These are phyloP conservation scores for Octonoba sinensis DNA, from an alignment of 2,888 invertebrate genomes.

Conservation along the genomic window DNA sequence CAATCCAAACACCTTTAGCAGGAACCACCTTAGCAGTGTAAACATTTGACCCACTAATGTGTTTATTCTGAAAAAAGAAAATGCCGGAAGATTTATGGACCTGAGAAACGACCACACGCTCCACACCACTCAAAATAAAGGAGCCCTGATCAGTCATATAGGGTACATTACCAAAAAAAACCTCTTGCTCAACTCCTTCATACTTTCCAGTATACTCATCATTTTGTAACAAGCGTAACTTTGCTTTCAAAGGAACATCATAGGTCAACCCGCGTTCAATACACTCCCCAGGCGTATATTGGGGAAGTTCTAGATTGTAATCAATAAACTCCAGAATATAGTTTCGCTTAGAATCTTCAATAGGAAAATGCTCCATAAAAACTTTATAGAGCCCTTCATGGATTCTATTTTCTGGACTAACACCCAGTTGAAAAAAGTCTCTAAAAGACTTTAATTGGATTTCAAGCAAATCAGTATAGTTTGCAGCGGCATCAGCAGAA, in stretches of 20 bases:
- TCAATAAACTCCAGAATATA: too few relatives aligned
- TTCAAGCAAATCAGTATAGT: too few relatives aligned
- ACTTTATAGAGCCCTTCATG: too few relatives aligned
- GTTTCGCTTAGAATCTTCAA: too few relatives aligned
- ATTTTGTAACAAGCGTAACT: too few relatives aligned
- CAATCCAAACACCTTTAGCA: conserved; percentile 1
- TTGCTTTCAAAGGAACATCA: background rate
- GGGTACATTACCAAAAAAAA: conserved; percentile 15
- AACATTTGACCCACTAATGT: background rate
- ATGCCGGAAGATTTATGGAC: background rate
- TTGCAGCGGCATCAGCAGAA: too few relatives aligned
- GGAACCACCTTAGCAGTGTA: conserved; percentile 4
- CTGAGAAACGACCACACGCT: conserved; percentile 7
- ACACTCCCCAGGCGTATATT: background rate
- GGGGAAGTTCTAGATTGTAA: too few relatives aligned
- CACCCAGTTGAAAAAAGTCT: too few relatives aligned
- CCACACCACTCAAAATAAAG: conserved; percentile 10
- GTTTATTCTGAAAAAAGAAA: conserved; percentile 5
- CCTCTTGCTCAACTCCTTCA: too few relatives aligned
- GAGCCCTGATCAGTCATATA: conserved; percentile 15
- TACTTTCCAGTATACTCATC: background rate
- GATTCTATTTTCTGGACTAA: too few relatives aligned
- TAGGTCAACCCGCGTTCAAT: conserved; percentile 5
- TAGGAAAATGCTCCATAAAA: too few relatives aligned
- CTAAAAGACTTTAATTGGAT: too few relatives aligned